Conservation (phyloP, 2,888 invertebrate species). For the Netelia virgata region DNA sequence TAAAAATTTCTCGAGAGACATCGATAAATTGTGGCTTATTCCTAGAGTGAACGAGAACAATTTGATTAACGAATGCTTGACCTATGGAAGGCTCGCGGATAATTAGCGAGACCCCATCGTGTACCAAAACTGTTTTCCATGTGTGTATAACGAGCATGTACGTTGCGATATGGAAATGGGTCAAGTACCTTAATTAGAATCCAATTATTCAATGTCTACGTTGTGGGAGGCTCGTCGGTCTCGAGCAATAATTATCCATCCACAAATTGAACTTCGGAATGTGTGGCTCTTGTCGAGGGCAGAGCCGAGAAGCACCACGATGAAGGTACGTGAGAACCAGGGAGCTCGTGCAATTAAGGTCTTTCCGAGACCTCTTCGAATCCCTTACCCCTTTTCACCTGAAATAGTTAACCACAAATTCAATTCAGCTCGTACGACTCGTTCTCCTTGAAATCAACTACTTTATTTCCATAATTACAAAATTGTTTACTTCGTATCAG, state of each 20-base stretch:
- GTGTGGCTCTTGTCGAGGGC: not conserved
- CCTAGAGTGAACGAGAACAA: not conserved
- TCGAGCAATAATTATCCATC: slow-evolving; percentile 69
- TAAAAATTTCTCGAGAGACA: no score
- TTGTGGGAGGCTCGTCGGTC: slow-evolving; percentile 53
- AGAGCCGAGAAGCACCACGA: not conserved
- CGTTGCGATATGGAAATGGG: slow-evolving; percentile 72
- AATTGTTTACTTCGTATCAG: no score
- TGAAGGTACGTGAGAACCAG: slow-evolving; percentile 15
- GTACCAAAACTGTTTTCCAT: slow-evolving; percentile 34
- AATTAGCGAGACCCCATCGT: slow-evolving; percentile 3
- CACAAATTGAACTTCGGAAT: slow-evolving; percentile 69
- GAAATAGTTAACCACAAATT: no score
- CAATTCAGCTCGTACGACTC: not conserved
- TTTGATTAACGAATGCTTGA: slow-evolving; percentile 45
- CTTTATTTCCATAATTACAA: no score
- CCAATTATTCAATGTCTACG: slow-evolving; percentile 78
- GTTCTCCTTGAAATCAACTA: not conserved
- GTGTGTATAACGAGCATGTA: slow-evolving; percentile 2
- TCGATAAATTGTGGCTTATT: no score
- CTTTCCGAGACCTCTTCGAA: slow-evolving; percentile 41
- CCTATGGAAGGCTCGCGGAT: slow-evolving; percentile 42
- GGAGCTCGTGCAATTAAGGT: slow-evolving; percentile 60
- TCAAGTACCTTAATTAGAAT: slow-evolving; percentile 80
- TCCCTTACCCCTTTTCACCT: not conserved